These are phyloP conservation scores for Agelastica alni DNA, from an alignment of 2,888 invertebrate genomes.

Conservation along the genomic window DNA sequence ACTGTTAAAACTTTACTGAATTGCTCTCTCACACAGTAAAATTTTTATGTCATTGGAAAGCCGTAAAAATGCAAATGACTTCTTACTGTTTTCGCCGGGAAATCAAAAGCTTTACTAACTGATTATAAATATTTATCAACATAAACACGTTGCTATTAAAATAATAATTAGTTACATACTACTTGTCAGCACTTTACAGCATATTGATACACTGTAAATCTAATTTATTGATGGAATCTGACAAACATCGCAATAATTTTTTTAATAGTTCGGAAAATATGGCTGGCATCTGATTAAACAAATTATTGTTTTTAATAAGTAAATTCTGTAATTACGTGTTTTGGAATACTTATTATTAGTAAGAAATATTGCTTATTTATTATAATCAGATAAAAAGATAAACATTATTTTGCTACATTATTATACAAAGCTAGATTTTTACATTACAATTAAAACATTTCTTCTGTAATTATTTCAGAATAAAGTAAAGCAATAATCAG, in stretches of 20 bases:
- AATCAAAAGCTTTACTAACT: constrained; percentile 33
- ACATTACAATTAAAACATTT: too few relatives aligned
- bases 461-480: too few relatives aligned
- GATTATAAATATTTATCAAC: constrained; percentile 35
- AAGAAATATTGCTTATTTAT: too few relatives aligned
- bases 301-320: too few relatives aligned
- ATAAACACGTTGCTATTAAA: constrained; percentile 37
- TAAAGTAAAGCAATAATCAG: too few relatives aligned
- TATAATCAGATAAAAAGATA: too few relatives aligned
- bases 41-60: constrained; percentile 16
- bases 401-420: too few relatives aligned
- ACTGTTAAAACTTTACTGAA: not conserved
- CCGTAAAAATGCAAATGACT: constrained; percentile 29
- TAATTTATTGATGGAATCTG: constrained; percentile 29
- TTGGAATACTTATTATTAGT: too few relatives aligned
- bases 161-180: constrained; percentile 36
- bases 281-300: constrained; percentile 11
- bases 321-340: too few relatives aligned
- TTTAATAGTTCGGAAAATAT: constrained; percentile 6
- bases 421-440: too few relatives aligned
- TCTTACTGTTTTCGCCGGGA: constrained; percentile 28
- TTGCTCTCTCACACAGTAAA: constrained; percentile 10
- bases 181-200: constrained; percentile 38
- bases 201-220: constrained; percentile 36
- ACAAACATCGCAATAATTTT: constrained; percentile 28